Evolutionary conservation across 1,140 invertebrate genomes (phyloP).

Genomic region (Hetaerina americana): DNA sequence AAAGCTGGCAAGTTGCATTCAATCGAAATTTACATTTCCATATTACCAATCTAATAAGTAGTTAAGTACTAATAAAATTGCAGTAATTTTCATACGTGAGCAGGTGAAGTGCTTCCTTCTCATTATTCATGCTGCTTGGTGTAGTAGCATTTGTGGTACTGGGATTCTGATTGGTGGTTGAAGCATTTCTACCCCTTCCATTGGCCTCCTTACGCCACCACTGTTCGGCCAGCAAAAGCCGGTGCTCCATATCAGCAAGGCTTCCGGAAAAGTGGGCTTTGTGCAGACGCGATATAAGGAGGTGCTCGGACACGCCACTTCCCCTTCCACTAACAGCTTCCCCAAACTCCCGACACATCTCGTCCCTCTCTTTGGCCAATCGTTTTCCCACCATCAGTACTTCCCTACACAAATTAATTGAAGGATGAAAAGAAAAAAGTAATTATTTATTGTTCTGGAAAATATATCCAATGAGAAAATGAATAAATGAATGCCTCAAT

Average conservation of each 20-base stretch:
- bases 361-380: conserved; percentile 24
- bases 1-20: no score
- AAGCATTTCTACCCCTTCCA: not conserved
- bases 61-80: not conserved
- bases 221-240: conserved; percentile 22
- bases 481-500: no score
- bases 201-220: conserved; percentile 15
- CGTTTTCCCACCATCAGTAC: conserved; percentile 21
- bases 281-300: not conserved
- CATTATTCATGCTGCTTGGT: not conserved
- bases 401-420: conserved; percentile 15
- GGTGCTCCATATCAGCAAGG: conserved; percentile 21
- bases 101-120: not conserved
- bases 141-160: no score
- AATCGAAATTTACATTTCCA: no score
- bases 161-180: no score
- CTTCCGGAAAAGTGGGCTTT: conserved; percentile 16
- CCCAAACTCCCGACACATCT: conserved; percentile 20
- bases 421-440: conserved; percentile 4
- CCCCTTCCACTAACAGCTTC: not conserved
- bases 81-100: not conserved
- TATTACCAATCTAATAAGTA: not conserved
- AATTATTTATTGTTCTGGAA: not conserved
- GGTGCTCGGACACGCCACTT: not conserved
- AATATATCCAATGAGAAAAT: no score